Evolutionary conservation across 2,113 vertebrate genomes (phyloP), one percentile per base, ranked within the genome.

Genomic region (Silurus asotus): DNA sequence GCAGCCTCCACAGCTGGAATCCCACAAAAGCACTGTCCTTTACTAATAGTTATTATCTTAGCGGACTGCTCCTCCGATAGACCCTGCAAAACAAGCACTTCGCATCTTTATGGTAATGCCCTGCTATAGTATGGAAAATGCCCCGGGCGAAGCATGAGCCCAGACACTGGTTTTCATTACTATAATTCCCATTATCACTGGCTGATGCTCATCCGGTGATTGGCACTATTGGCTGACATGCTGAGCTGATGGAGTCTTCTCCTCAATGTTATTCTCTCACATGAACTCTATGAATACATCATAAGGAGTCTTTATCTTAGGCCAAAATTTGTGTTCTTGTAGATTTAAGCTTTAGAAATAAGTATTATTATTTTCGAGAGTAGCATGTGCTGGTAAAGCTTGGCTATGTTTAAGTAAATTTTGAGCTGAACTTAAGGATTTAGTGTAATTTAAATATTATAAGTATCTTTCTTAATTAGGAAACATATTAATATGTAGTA

Each of bases 41-140:
- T 97, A 97, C 96, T 98, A 99, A 98, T 98, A 98, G 97, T 98
- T 98, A 99, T 99, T 99, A 98, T 98, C 97, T 98, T 96, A 97
- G 96, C 95, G 96, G 94, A 96, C 96, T 96, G 94, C 95, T 97
- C 96, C 81, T 94, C 94, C 94, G 95, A 95, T 95, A 92, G 93
- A 94, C 93, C 96, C 94, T 91, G 92, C 93, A 93, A 95, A 96
- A 97, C 96, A 95, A 96, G 96, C 97, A 96, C 96, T 96, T 97
- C 95, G 95, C 96, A 94, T 95, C 96, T 99, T 95, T 95, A 96
- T 96, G 97, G 94, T 96, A 93, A 95, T 95, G 94, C 92, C 92
- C 92, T 82, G 89, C 92, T 88, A 93, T 93, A 92, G 88, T 78
- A 84, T 87, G 88, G 65, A 85, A 87, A 89, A 87, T 91, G 93